These are phyloP conservation scores for Trissolcus basalis DNA, from an alignment of 1,140 invertebrate species.

Conservation along the genomic window DNA sequence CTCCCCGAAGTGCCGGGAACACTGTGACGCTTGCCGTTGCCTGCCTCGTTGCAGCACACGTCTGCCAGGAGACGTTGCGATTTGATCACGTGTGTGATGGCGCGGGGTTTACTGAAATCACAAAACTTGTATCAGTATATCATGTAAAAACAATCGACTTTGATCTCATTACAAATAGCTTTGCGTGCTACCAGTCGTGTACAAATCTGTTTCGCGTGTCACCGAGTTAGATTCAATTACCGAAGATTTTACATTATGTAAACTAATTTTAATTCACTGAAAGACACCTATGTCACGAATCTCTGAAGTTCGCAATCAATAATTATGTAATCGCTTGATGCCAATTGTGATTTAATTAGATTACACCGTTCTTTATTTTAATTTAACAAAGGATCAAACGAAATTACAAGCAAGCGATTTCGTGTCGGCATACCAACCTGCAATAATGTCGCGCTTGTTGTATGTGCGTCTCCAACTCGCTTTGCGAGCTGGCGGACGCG, in stretches of 20 bases:
- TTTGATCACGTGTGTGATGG: constrained; percentile 72
- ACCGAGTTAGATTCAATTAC: too few species aligned
- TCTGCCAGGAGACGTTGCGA: constrained; percentile 74
- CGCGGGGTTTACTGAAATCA: constrained; percentile 66
- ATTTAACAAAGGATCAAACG: background rate
- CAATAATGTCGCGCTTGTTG: constrained; percentile 73
- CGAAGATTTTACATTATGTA: too few species aligned
- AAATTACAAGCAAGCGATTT: background rate
- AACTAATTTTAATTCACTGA: too few species aligned
- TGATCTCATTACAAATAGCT: too few species aligned
- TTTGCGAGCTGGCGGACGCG: constrained; percentile 76
- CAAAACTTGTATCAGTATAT: constrained; percentile 2
- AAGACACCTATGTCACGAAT: too few species aligned
- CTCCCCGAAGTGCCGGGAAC: constrained; percentile 76
- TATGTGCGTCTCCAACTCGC: constrained; percentile 72
- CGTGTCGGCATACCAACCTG: constrained; percentile 15
- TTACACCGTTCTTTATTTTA: too few species aligned
- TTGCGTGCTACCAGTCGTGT: too few species aligned
- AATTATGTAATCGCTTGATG: too few species aligned
- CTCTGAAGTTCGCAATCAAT: too few species aligned
- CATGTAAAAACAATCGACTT: too few species aligned
- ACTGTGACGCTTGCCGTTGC: constrained; percentile 78
- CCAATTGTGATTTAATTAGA: too few species aligned
- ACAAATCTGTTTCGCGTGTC: too few species aligned
- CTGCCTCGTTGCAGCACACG: constrained; percentile 76